phyloP scores from a whole-genome alignment of 2,113 vertebrate genomes.

The Pandion haliaetus region DNA sequence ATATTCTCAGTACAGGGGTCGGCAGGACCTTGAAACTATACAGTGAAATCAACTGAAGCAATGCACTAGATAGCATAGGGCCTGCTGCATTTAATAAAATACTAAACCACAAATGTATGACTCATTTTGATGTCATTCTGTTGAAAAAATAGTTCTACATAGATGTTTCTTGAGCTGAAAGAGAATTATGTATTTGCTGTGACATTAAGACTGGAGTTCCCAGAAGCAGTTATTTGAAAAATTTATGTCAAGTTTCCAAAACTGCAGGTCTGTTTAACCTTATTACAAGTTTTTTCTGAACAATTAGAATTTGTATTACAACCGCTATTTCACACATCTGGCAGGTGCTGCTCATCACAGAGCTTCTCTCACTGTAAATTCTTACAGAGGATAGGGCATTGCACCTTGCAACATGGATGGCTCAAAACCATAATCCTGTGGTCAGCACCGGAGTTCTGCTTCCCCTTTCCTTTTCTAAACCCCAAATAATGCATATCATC shows the following conservation, averaged over 20 bases:
- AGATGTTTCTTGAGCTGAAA: background rate
- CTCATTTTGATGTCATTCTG: background rate
- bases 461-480: background rate
- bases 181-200: background rate
- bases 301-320: background rate
- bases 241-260: background rate
- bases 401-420: background rate
- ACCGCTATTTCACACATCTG: background rate
- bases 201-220: background rate
- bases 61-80: background rate
- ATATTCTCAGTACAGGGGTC: background rate
- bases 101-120: background rate
- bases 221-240: background rate
- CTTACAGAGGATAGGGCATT: background rate
- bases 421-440: background rate
- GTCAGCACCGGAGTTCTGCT: background rate
- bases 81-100: background rate
- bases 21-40: background rate
- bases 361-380: background rate
- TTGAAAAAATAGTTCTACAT: background rate
- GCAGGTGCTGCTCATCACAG: background rate
- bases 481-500: background rate
- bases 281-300: background rate
- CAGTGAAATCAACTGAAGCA: background rate
- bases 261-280: background rate